Evolutionary conservation across 2,797 vertebrate species (phyloP).

Genomic region (Poeciliopsis presidionis): DNA sequence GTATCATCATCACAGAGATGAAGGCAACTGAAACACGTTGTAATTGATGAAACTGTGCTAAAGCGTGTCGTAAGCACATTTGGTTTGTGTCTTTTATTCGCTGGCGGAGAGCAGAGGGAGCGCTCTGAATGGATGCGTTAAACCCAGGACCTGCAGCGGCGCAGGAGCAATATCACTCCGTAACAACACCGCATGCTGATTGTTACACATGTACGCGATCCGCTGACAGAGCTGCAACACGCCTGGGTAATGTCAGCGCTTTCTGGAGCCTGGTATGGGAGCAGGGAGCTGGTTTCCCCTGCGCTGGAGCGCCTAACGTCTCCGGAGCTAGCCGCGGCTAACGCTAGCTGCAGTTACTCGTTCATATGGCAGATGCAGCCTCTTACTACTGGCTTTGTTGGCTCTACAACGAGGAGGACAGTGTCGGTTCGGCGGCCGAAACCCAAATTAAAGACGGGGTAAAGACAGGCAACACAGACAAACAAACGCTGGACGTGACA

Average conservation of each 20-base stretch:
- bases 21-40: slow-evolving; percentile 12
- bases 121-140: slow-evolving; percentile 42
- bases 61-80: background rate
- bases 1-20: background rate
- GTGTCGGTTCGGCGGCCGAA: background rate
- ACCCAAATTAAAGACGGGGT: slow-evolving; percentile 1
- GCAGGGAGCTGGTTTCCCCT: slow-evolving; percentile 12
- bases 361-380: slow-evolving; percentile 39
- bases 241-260: slow-evolving; percentile 33
- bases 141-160: slow-evolving; percentile 47
- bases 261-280: background rate
- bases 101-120: slow-evolving; percentile 6
- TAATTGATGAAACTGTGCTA: background rate
- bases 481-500: slow-evolving; percentile 42
- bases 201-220: slow-evolving; percentile 6
- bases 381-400: slow-evolving; percentile 29
- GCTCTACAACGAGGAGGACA: slow-evolving; percentile 22
- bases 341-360: slow-evolving; percentile 48
- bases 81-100: slow-evolving; percentile 12
- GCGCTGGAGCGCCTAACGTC: slow-evolving; percentile 25
- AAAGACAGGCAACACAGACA: slow-evolving; percentile 15
- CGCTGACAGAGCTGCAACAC: background rate
- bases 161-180: slow-evolving; percentile 28
- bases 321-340: slow-evolving; percentile 48
- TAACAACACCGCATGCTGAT: slow-evolving; percentile 14